phyloP scores from a whole-genome alignment of 2,797 vertebrate species.

The Sus cebifrons region DNA sequence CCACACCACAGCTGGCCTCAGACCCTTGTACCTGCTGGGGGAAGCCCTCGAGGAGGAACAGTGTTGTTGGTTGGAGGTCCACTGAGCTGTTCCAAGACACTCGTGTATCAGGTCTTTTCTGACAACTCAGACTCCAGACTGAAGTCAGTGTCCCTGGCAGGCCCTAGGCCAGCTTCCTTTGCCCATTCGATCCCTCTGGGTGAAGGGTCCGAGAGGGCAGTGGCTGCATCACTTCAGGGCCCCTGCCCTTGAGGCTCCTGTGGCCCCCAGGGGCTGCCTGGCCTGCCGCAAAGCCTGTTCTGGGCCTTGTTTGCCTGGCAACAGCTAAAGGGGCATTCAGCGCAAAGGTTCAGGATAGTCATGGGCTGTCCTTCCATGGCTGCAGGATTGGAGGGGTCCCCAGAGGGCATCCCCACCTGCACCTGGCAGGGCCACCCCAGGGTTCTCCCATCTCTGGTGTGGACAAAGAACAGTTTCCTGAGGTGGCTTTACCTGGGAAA shows the following conservation, averaged over 20 bases:
- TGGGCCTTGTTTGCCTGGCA: neutral
- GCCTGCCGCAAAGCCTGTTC: neutral
- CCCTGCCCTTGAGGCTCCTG: neutral
- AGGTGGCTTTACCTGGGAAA: neutral
- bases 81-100: neutral
- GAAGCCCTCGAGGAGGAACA: neutral
- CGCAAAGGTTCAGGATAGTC: too few relatives aligned
- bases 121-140: neutral
- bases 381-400: neutral
- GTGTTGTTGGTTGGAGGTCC: neutral
- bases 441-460: neutral
- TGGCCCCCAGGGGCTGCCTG: neutral
- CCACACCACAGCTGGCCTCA: neutral
- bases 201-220: neutral
- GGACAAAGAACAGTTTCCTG: neutral
- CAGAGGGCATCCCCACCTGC: neutral
- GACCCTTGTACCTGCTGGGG: neutral
- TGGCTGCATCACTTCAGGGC: neutral
- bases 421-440: neutral
- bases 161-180: neutral
- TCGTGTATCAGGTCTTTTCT: neutral
- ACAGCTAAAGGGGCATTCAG: neutral
- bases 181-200: rapidly evolving
- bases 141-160: neutral
- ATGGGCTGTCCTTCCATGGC: neutral